phyloP scores from a whole-genome alignment of 2,888 invertebrate species.

The Leucophenga montana region DNA sequence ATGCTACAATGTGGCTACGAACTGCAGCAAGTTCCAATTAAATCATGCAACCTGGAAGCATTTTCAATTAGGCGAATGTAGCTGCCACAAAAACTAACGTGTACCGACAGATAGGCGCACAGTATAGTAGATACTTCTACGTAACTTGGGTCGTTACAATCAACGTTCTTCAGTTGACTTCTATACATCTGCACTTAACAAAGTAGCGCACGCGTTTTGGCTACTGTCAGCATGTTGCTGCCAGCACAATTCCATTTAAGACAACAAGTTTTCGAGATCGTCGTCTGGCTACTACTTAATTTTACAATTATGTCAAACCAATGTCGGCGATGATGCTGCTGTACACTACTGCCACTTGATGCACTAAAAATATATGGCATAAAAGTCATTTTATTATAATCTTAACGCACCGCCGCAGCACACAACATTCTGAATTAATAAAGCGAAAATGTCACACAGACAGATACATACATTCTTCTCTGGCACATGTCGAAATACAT shows the following conservation, averaged over 20 bases:
- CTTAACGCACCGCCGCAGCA: neutral
- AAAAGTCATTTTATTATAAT: no score
- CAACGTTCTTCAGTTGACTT: neutral
- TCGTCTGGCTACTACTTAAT: slow-evolving; percentile 14
- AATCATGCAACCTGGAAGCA: slow-evolving; percentile 9
- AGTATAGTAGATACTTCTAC: neutral
- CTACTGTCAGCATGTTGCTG: neutral
- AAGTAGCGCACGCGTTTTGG: neutral
- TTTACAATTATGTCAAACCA: slow-evolving; percentile 19
- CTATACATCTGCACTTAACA: slow-evolving; percentile 1
- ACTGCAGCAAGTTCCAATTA: slow-evolving; percentile 13
- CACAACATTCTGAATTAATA: slow-evolving; percentile 8
- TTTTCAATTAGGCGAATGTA: slow-evolving; percentile 8
- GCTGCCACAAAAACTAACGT: slow-evolving; percentile 8
- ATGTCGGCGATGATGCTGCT: neutral
- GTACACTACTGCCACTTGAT: neutral
- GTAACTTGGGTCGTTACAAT: neutral
- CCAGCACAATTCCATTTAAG: neutral
- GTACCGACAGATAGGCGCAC: neutral
- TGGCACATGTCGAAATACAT: neutral
- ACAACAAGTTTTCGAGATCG: slow-evolving; percentile 7
- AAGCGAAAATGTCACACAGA: neutral
- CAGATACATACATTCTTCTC: neutral
- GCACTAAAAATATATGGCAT: neutral
- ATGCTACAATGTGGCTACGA: neutral